Evolutionary conservation across 2,113 vertebrate species (phyloP).

Genomic region (Chionomys nivalis): DNA sequence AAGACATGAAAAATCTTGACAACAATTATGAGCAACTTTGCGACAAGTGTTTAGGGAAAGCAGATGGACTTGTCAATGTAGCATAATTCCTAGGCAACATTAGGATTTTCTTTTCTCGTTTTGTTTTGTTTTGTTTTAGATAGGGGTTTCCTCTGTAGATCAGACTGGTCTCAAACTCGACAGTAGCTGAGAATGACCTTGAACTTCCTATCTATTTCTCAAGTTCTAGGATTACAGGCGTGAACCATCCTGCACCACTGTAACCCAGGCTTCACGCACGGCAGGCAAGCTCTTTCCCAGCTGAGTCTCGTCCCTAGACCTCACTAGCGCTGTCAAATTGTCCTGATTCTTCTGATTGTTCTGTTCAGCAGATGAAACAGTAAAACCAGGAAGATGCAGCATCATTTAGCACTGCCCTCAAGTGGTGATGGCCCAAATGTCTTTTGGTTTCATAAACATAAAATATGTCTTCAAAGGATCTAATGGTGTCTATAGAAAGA

Average conservation of each 20-base stretch:
- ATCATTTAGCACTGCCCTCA: slow-evolving; percentile 73
- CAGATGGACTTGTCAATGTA: neutral
- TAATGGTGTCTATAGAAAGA: neutral
- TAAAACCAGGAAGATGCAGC: slow-evolving; percentile 13
- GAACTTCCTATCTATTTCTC: neutral
- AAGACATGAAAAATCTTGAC: neutral
- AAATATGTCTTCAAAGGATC: slow-evolving; percentile 34
- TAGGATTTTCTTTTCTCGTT: neutral
- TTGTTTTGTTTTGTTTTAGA: neutral
- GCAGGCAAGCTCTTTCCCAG: neutral
- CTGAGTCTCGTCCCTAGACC: neutral
- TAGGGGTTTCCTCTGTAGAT: neutral
- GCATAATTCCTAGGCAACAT: neutral
- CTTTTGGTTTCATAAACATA: slow-evolving; percentile 11
- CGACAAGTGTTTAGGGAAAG: neutral
- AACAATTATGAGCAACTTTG: neutral
- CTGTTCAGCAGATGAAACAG: slow-evolving; percentile 45
- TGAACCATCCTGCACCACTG: neutral
- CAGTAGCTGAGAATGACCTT: neutral
- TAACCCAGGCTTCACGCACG: neutral
- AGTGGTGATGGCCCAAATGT: slow-evolving; percentile 65
- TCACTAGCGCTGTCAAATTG: neutral
- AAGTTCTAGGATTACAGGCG: neutral
- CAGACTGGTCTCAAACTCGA: neutral
- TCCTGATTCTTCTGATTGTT: slow-evolving; percentile 66